A percentile compares a stretch with the other conserved stretches of the same genome.
These are phyloP conservation scores for Melinopterus prodromus DNA, from an alignment of 2,888 invertebrate genomes.

Conservation along the genomic window DNA sequence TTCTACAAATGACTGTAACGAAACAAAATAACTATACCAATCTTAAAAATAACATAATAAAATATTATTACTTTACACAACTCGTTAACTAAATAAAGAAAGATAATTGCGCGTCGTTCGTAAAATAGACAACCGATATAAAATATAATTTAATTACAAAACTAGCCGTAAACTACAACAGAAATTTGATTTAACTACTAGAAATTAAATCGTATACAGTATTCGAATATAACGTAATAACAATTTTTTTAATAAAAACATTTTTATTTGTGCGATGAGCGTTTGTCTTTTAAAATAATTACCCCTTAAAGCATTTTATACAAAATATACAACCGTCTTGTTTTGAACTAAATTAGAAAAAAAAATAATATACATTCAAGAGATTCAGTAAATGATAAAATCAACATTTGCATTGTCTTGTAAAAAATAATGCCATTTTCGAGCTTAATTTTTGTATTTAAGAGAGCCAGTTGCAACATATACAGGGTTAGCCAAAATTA, in stretches of 20 bases:
- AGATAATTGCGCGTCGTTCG: background rate
- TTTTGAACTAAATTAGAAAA: background rate
- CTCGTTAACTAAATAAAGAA: background rate
- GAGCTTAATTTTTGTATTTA: too few species aligned
- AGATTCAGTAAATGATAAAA: background rate
- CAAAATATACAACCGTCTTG: background rate
- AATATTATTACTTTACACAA: constrained; percentile 4
- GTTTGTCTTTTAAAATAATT: background rate
- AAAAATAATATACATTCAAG: background rate
- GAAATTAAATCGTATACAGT: background rate
- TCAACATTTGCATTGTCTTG: too few species aligned
- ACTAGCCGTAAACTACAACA: background rate
- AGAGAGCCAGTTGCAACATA: too few species aligned
- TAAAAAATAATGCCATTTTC: too few species aligned
- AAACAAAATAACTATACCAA: background rate
- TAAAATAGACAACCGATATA: background rate
- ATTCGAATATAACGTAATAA: background rate
- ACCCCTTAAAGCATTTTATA: background rate
- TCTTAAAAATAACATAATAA: background rate
- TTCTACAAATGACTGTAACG: background rate
- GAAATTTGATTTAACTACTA: background rate
- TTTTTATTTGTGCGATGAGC: background rate
- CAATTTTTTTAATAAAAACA: background rate
- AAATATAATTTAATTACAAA: background rate
- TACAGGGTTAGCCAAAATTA: too few species aligned